Conservation (phyloP, 2,113 vertebrate species). For the Prinia subflava region DNA sequence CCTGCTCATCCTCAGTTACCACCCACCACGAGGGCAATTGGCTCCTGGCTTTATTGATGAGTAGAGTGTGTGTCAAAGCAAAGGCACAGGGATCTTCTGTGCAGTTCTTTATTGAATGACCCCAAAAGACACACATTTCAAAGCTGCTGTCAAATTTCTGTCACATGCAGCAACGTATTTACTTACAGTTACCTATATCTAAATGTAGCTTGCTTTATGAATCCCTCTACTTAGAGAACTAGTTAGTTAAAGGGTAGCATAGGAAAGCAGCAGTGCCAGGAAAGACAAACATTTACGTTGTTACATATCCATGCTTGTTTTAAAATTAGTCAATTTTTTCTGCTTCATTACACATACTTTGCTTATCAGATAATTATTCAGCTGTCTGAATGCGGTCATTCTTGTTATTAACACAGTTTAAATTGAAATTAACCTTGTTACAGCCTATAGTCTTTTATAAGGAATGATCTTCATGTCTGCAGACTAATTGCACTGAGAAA, state of each 20-base stretch:
- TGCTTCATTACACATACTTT: constrained; percentile 24
- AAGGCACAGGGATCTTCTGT: background rate
- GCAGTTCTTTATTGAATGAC: background rate
- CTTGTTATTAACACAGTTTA: constrained; percentile 59
- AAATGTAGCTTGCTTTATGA: background rate
- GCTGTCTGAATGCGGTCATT: constrained; percentile 26
- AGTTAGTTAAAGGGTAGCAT: background rate
- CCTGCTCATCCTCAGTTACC: background rate
- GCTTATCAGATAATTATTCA: constrained; percentile 23
- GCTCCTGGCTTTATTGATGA: background rate
- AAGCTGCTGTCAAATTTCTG: background rate
- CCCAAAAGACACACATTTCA: background rate
- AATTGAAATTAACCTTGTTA: constrained; percentile 67
- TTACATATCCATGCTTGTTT: background rate
- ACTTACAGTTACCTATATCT: background rate
- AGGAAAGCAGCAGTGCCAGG: background rate
- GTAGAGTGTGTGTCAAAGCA: background rate
- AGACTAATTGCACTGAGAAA: constrained; percentile 56
- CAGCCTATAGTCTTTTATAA: constrained; percentile 50
- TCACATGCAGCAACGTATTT: background rate
- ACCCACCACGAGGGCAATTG: background rate
- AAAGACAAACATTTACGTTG: background rate
- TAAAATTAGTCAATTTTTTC: constrained; percentile 19
- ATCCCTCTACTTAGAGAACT: background rate
- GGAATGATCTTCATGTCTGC: constrained; percentile 57